Evolutionary conservation across 1,140 invertebrate genomes (phyloP).

Genomic region (Drosophila pandora): DNA sequence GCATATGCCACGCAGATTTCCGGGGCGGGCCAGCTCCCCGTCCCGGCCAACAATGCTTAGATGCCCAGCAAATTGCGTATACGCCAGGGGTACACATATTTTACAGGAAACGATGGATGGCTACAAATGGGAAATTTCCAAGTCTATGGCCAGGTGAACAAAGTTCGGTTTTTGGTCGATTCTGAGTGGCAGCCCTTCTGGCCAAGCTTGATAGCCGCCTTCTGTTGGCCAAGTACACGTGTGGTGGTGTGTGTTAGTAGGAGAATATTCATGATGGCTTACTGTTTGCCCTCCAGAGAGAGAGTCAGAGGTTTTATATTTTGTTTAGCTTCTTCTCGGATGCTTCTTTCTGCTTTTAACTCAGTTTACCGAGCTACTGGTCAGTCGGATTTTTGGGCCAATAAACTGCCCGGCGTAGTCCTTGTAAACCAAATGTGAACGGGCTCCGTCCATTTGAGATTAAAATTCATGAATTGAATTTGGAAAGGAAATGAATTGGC

Average conservation of each 20-base stretch:
- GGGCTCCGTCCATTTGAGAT: constrained; percentile 53
- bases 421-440: constrained; percentile 10
- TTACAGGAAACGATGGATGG: background rate
- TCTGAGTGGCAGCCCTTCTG: constrained; percentile 59
- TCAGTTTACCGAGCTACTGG: constrained; percentile 46
- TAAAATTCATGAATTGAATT: constrained; percentile 61
- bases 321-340: background rate
- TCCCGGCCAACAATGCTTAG: constrained; percentile 6
- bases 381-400: constrained; percentile 41
- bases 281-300: constrained; percentile 2
- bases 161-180: constrained; percentile 14
- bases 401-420: constrained; percentile 49
- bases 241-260: constrained; percentile 3
- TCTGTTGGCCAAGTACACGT: constrained; percentile 14
- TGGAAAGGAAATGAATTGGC: constrained; percentile 40
- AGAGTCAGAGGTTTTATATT: constrained; percentile 1
- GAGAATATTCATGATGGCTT: constrained; percentile 11
- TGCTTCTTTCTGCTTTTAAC: constrained; percentile 21
- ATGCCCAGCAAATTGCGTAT: constrained; percentile 32
- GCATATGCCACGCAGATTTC: constrained; percentile 52
- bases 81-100: background rate
- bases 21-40: constrained; percentile 9
- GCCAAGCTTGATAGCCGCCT: constrained; percentile 40
- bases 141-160: constrained; percentile 27
- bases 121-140: constrained; percentile 15